Evolutionary conservation across 2,797 vertebrate species (phyloP), one percentile per base, ranked within the genome.

Genomic region (Anableps anableps): DNA sequence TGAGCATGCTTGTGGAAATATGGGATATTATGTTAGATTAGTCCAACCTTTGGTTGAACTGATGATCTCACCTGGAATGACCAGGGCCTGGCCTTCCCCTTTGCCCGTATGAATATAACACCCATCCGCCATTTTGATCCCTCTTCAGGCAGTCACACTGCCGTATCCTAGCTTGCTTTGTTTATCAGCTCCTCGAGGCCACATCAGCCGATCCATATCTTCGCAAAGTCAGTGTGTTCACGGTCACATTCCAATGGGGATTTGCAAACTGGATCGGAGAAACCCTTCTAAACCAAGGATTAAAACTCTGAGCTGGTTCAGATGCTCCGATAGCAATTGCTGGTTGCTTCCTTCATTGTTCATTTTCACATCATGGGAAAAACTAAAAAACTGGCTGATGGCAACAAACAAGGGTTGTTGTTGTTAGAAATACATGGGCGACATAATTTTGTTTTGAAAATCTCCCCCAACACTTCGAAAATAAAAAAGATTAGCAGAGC

Each of bases 1-100:
- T 79, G 53, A 72, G 72, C 55, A 51, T 34, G 76, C 74, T 71
- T 43, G 71, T 78, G 78, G 76, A 88, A 87, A 88, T 89, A 80
- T 83, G 77, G 77, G 41, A 85, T 84, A 88, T 90, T 85, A 84
- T 89, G 84, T 88, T 89, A 90, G 79, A 86, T 85, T 75, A 86
- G 79, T 64, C 71, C 89, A 90, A 90, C 92, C 93, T 89, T 55
- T 10, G 77, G 75, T 29, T 93, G 92, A 95, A 93, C 93, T n/a
- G 60, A 64, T 53, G 81, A 90, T 90, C 82, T 88, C 74, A 86
- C 80, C 81, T 76, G 82, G 0, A 72, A 91, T 58, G 89, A 83
- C 50, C n/a, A 79, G 0, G 38, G 64, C 58, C n/a, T 72, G 10
- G 23, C 38, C 80, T 76, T 72, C 75, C 47, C 73, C 66, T 10